Conservation (phyloP, 2,888 invertebrate species). For the Synergus japonicus region DNA sequence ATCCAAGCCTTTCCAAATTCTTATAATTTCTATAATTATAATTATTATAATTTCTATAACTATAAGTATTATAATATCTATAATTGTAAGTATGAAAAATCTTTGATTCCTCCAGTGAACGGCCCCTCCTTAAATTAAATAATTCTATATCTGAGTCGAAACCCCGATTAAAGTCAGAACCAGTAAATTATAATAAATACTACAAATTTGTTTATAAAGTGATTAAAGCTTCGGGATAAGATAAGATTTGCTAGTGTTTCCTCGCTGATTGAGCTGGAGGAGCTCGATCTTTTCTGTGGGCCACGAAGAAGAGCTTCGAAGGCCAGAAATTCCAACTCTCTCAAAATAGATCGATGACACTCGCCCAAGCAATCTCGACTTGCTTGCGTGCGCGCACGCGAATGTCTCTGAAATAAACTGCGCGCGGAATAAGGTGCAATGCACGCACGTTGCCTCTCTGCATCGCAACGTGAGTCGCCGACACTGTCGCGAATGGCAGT, state of each 20-base stretch:
- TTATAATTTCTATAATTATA: no score
- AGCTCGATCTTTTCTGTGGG: slow-evolving; percentile 3
- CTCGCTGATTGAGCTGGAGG: neutral
- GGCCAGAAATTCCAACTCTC: slow-evolving; percentile 75
- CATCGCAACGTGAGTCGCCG: slow-evolving; percentile 52
- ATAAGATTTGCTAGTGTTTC: neutral
- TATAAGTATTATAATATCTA: no score
- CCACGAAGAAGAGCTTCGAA: slow-evolving; percentile 53
- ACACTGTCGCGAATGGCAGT: slow-evolving; percentile 67
- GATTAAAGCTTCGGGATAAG: neutral
- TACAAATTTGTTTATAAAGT: neutral
- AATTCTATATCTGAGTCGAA: no score
- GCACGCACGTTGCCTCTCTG: slow-evolving; percentile 65
- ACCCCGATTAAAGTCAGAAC: neutral
- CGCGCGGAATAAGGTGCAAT: slow-evolving; percentile 68
- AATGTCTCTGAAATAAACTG: slow-evolving; percentile 69
- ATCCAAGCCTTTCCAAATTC: no score
- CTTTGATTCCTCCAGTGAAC: no score
- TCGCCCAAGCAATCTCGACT: slow-evolving; percentile 70
- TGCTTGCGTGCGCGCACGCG: slow-evolving; percentile 55
- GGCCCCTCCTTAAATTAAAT: no score
- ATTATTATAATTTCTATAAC: no score
- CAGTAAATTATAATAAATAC: neutral
- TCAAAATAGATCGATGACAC: slow-evolving; percentile 77
- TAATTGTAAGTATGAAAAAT: no score